Base-by-base conservation (phyloP, 2,797 vertebrate genomes). In the Megaceryle alcyon region DNA sequence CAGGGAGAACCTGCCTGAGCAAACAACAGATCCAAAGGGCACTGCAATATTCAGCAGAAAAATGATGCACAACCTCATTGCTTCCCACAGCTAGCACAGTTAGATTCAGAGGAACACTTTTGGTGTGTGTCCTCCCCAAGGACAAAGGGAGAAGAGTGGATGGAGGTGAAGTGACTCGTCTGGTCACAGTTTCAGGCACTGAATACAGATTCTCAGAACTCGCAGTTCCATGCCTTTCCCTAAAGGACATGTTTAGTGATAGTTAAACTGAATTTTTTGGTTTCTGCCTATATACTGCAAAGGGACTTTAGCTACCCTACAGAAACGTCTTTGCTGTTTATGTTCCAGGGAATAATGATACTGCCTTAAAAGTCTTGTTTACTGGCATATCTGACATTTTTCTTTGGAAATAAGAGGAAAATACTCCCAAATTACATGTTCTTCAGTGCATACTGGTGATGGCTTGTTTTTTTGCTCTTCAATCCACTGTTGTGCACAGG, bases 361-460 rank as follows among this genome's bases (percentile, higher is more conserved):
- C 23, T 68, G 29, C 49, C 59, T 59, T 72, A 21, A 68, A 72
- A 43, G 37, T 77, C 43, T 48, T n/a, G 5, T 43, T 82, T 78
- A 26, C 14, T 66, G 59, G 12, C 22, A 81, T 68, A 19, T 20
- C 31, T 63, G 65, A 29, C 2, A 1, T 66, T 71, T 88, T 66
- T 41, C 49, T 3, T 29, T 46, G 16, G 43, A 41, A 41, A 2
- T 51, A 14, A 29, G 5, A 63, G 7, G 65, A 46, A 72, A 68
- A 82, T 16, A 29, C 17, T 7, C 28, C n/a, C 43, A 33, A 73
- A 37, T 13, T 12, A 39, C 7, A 9, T 5, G 4, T 21, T 23
- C 25, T 4, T 0, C 18, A 57, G n/a, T 3, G 4, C 6, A 2
- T 17, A 6, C 17, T 56, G 51, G 20, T 41, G 20, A 1, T 5